Evolutionary conservation across 2,888 invertebrate genomes (phyloP).

Genomic region (Calameuta pallipes): DNA sequence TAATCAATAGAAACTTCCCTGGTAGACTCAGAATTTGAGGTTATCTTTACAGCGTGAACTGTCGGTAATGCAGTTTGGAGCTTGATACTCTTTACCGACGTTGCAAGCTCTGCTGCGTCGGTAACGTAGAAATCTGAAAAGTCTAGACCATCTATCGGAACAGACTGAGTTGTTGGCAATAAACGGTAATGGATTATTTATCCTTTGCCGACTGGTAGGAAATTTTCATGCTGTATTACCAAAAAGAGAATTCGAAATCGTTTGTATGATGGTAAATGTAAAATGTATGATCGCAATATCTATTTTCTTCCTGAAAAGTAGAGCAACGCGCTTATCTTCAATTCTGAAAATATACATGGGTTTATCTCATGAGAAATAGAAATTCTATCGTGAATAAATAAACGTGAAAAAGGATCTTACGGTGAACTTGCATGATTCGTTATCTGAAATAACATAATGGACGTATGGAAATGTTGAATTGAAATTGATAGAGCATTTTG

Average conservation of each 20-base stretch:
- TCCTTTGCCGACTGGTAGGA: background rate
- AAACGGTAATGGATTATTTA: background rate
- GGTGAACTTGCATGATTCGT: background rate
- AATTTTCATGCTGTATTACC: background rate
- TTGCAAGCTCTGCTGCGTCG: background rate
- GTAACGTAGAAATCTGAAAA: background rate
- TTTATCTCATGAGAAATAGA: no score
- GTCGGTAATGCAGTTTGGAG: background rate
- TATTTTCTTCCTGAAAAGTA: background rate
- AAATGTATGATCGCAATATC: background rate
- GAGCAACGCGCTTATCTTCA: no score
- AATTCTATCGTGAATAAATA: no score
- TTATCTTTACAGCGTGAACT: background rate
- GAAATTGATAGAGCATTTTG: background rate
- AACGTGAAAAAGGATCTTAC: no score
- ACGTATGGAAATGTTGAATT: background rate
- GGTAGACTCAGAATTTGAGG: background rate
- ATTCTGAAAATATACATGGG: no score
- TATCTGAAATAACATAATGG: background rate
- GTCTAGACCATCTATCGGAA: background rate
- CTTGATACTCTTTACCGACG: background rate
- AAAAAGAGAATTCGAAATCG: background rate
- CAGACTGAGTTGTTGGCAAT: background rate
- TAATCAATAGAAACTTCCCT: background rate
- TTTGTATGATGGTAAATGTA: background rate